A percentile compares a stretch with the other conserved stretches of the same genome.
phyloP scores from a whole-genome alignment of 2,113 vertebrate species.

The Laterallus jamaicensis region DNA sequence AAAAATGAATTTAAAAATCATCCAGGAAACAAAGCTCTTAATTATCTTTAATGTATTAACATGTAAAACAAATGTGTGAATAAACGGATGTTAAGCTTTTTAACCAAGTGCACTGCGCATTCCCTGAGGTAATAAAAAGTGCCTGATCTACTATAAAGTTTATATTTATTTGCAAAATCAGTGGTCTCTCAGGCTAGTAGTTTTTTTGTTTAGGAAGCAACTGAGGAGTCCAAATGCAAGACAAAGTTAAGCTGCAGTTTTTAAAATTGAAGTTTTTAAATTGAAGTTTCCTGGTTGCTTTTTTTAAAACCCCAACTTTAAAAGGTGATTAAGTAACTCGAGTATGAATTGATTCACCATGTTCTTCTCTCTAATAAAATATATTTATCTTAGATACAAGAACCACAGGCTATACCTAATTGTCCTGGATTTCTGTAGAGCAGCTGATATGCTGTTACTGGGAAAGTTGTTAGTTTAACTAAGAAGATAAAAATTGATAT shows the following conservation, averaged over 20 bases:
- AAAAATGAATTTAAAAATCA: constrained; percentile 24
- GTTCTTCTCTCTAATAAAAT: background rate
- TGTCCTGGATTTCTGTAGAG: background rate
- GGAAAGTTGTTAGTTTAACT: background rate
- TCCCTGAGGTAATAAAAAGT: constrained; percentile 6
- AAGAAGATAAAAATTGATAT: background rate
- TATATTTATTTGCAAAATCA: background rate
- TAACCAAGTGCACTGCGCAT: background rate
- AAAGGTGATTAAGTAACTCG: background rate
- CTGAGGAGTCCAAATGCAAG: background rate
- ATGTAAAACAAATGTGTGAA: constrained; percentile 36
- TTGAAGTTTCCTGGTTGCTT: background rate
- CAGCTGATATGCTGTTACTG: background rate
- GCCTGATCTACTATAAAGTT: background rate
- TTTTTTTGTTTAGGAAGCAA: background rate
- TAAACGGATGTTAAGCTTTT: constrained; percentile 33
- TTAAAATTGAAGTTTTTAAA: background rate
- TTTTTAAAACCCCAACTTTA: background rate
- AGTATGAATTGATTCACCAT: background rate
- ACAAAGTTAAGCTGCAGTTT: background rate
- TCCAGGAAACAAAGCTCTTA: constrained; percentile 34
- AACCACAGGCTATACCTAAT: background rate
- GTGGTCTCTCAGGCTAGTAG: background rate
- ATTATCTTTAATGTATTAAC: constrained; percentile 34
- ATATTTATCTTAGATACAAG: background rate